Evolutionary conservation across 1,140 invertebrate species (phyloP), one percentile per base, ranked within the genome.

Genomic region (Nixonia krombeini): DNA sequence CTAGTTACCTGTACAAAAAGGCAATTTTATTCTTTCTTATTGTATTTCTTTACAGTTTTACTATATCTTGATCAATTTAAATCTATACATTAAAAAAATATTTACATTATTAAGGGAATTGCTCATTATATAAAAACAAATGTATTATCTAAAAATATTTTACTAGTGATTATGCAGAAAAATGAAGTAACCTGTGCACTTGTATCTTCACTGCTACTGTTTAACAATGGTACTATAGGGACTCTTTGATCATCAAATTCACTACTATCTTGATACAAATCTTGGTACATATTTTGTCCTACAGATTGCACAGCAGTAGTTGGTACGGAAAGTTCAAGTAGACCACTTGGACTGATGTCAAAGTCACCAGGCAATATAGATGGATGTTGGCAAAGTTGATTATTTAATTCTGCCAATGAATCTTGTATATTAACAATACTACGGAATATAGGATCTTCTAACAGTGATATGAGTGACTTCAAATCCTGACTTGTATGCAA

Each of bases 381-480:
- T 7, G 95, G 95, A 87, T 97, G 95, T 73, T 94, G 91, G 29
- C 89, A 89, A 29, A 96, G 86, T 81, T 95, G 93, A 26, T 88
- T 89, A 44, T 94, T 93, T 44, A 96, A 82, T 83, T 95, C 92
- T 25, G 87, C 89, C 26, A 95, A 83, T 0, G 94, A 95, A 81
- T 95, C 94, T 86, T 95, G 94, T 64, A 98, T 90, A 35, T 93
- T 94, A n/a, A 96, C 91, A 73, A 98, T 94, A 74, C 93, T 94
- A 50, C 92, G 89, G 74, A 99, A 93, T 26, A 98, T 92, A 5
- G 96, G 96, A 87, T 95, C 96, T 71, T 96, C 93, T 53, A 99
- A 81, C 31, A 98, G 88, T 50, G 91, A 92, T 67, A 98, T 92
- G 0, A 98, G 87, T 26, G 94, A 91, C 73, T 93, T 92, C 10